Evolutionary conservation across 2,113 vertebrate species (phyloP).

Genomic region (Coptodon rendalli): DNA sequence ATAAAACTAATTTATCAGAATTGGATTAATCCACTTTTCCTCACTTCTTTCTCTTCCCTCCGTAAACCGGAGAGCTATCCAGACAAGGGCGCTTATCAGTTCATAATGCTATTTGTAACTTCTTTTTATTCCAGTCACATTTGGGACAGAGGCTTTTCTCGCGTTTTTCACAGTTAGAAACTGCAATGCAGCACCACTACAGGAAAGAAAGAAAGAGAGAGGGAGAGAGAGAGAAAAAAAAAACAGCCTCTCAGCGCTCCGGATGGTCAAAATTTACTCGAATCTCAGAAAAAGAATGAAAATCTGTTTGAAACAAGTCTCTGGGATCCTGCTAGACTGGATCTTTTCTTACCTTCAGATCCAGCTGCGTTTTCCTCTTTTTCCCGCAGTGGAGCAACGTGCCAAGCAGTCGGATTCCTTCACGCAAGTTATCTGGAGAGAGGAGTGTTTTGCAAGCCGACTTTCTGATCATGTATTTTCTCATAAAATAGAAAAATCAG

Average conservation of each 20-base stretch:
- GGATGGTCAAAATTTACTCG: conserved; percentile 19
- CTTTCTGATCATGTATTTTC: not conserved
- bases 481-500: not conserved
- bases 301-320: conserved; percentile 30
- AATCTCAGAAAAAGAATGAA: not conserved
- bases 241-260: conserved; percentile 33
- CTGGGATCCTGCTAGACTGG: not conserved
- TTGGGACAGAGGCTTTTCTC: conserved; percentile 61
- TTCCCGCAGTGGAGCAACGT: conserved; percentile 68
- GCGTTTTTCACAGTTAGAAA: conserved; percentile 66
- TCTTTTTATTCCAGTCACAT: conserved; percentile 66
- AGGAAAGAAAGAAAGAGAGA: conserved; percentile 35
- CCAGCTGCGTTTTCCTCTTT: conserved; percentile 20
- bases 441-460: conserved; percentile 30
- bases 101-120: conserved; percentile 40
- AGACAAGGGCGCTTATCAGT: conserved; percentile 9
- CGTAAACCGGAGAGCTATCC: conserved; percentile 4
- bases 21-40: conserved; percentile 49
- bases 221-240: not conserved
- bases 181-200: conserved; percentile 76
- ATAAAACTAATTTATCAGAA: conserved; percentile 26
- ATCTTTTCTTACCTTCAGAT: conserved; percentile 53
- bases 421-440: conserved; percentile 55
- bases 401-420: conserved; percentile 61
- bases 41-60: not conserved